Conservation (phyloP, 2,797 vertebrate species). For the Xiphorhynchus erythropygius region DNA sequence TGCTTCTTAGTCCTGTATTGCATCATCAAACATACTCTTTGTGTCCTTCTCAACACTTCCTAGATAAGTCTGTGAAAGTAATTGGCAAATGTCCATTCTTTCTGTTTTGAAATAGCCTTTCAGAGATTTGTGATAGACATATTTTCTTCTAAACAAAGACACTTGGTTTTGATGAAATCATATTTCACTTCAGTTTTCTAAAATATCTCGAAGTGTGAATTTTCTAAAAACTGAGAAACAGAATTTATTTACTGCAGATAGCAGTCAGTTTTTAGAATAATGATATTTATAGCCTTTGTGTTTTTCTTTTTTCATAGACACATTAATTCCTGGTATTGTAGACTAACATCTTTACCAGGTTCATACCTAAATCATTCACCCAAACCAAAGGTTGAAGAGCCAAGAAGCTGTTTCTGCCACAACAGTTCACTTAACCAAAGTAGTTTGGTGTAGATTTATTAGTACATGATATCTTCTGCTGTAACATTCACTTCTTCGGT, state of each 20-base stretch:
- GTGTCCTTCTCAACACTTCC: background rate
- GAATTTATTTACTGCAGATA: background rate
- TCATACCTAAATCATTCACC: background rate
- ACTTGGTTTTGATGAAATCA: background rate
- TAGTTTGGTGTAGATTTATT: background rate
- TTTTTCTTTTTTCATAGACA: background rate
- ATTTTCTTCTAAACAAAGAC: background rate
- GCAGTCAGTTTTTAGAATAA: background rate
- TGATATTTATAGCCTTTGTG: background rate
- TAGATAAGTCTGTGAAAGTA: background rate
- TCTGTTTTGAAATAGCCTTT: background rate
- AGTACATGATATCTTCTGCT: slow-evolving; percentile 92
- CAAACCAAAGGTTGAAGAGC: background rate
- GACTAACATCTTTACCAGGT: background rate
- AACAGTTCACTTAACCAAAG: background rate
- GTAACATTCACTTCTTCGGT: slow-evolving; percentile 89
- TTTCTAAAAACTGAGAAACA: background rate
- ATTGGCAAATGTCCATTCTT: background rate
- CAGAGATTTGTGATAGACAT: background rate
- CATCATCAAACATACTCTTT: background rate
- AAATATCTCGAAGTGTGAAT: background rate
- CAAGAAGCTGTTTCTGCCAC: background rate
- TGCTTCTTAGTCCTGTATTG: background rate
- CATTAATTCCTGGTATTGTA: background rate
- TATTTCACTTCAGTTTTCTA: background rate